A percentile compares a stretch with the other conserved stretches of the same genome.
Conservation (phyloP, 1,140 invertebrate genomes). For the Sinonovacula constricta region DNA sequence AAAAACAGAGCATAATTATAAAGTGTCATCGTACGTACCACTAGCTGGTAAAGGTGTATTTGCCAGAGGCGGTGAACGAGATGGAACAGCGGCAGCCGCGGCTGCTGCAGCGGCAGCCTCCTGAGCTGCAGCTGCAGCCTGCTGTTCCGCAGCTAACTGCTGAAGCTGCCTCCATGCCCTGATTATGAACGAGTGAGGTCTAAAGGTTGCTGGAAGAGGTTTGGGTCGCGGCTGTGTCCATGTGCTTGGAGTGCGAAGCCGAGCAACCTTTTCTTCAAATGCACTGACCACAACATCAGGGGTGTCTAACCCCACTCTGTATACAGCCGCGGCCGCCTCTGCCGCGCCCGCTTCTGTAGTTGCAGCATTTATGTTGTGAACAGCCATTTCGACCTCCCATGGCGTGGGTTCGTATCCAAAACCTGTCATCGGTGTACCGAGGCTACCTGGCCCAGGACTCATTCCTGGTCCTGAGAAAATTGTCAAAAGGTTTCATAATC, state of each 20-base stretch:
- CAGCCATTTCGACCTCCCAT: slow-evolving; percentile 37
- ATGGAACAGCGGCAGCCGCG: not conserved
- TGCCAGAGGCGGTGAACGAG: too few species aligned
- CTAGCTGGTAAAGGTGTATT: too few species aligned
- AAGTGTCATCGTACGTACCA: too few species aligned
- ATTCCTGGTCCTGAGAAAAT: not conserved
- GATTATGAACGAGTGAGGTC: slow-evolving; percentile 27
- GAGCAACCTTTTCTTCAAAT: slow-evolving; percentile 41
- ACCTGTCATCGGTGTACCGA: not conserved
- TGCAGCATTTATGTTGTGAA: slow-evolving; percentile 34
- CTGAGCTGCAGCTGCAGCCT: not conserved
- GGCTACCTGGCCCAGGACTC: too few species aligned
- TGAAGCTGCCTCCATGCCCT: slow-evolving; percentile 35
- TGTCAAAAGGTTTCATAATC: too few species aligned
- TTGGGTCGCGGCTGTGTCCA: slow-evolving; percentile 3
- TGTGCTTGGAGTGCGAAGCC: slow-evolving; percentile 11
- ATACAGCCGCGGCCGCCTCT: slow-evolving; percentile 29
- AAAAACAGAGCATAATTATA: too few species aligned
- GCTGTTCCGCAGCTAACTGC: not conserved
- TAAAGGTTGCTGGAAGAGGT: slow-evolving; percentile 16
- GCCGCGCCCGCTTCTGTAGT: slow-evolving; percentile 34
- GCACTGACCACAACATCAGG: slow-evolving; percentile 37
- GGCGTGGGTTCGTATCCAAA: slow-evolving; percentile 26
- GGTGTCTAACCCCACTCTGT: slow-evolving; percentile 22
- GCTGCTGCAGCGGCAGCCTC: not conserved